Evolutionary conservation across 2,888 invertebrate species (phyloP), one percentile per base, ranked within the genome.

Genomic region (Arge pagana): DNA sequence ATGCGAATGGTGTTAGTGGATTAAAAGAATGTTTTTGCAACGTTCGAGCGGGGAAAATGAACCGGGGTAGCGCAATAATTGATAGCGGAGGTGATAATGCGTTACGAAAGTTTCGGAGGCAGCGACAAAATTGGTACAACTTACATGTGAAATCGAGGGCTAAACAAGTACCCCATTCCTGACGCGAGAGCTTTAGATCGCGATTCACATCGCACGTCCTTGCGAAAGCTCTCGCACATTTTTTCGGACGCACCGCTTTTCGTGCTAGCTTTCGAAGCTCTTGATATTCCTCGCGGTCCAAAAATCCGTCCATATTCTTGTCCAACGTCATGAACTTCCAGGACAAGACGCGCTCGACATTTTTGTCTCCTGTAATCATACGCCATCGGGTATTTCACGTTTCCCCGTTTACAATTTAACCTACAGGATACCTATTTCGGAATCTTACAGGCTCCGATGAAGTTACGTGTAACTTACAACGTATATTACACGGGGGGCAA

Each of bases 321-420:
- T 97, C 96, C 65, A 96, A 81, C 56, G 86, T 84, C 18, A 82
- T 79, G 75, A 96, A 97, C 77, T 96, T 96, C 96, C 96, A 97
- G 59, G 89, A 87, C 10, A 93, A 80, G 0, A 93, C 88, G 10
- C 76, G 72, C 54, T 76, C 76, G 16, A 69, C 65, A 43, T 71
- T 71, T 48, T 75, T 72, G 41, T 75, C 74, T 10, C 68, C 76
- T 74, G 52, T 28, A 24, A 42, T 41, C 36, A 24, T n/a, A n/a
- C n/a, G n/a, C n/a, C n/a, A n/a, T n/a, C n/a, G n/a, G n/a, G n/a
- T n/a, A n/a, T n/a, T n/a, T n/a, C n/a, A n/a, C n/a, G n/a, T n/a
- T n/a, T n/a, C n/a, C n/a, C n/a, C n/a, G n/a, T n/a, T n/a, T n/a
- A n/a, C n/a, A n/a, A n/a, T n/a, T n/a, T n/a, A n/a, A n/a, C n/a